Evolutionary conservation across 2,113 vertebrate species (phyloP).

Genomic region (Grantiella picta): DNA sequence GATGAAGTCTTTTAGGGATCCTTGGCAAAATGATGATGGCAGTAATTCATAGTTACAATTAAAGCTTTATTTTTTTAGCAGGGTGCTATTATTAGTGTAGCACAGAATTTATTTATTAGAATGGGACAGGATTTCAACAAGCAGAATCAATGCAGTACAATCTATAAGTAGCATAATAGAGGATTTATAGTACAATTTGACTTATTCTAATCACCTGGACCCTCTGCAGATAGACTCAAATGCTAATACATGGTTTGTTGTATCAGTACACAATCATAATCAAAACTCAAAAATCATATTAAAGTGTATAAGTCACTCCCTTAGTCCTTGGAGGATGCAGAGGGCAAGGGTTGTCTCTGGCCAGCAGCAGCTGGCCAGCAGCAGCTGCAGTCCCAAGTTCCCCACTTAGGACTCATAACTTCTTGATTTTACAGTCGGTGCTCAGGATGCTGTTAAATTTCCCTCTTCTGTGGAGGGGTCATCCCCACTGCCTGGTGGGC

Average conservation of each 20-base stretch:
- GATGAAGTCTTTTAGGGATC: not conserved
- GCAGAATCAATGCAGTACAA: not conserved
- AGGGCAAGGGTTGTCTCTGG: not conserved
- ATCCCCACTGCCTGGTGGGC: not conserved
- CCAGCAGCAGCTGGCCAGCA: rapidly evolving
- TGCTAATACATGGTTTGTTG: not conserved
- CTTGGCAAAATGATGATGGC: not conserved
- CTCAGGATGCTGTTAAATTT: not conserved
- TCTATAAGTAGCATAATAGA: not conserved
- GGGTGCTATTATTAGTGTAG: not conserved
- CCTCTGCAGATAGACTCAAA: not conserved
- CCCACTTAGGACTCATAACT: not conserved
- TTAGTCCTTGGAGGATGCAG: not conserved
- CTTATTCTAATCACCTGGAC: not conserved
- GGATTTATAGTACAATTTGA: not conserved
- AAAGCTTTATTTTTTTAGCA: not conserved
- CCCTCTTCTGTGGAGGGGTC: not conserved
- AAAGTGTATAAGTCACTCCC: not conserved
- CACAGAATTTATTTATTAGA: not conserved
- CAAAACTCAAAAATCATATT: not conserved
- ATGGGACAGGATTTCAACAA: not conserved
- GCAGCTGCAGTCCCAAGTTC: not conserved
- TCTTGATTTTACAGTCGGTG: not conserved
- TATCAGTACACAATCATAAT: not conserved
- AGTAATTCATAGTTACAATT: not conserved